Base-by-base conservation (phyloP, 2,113 vertebrate species). In the Macquaria australasica region DNA sequence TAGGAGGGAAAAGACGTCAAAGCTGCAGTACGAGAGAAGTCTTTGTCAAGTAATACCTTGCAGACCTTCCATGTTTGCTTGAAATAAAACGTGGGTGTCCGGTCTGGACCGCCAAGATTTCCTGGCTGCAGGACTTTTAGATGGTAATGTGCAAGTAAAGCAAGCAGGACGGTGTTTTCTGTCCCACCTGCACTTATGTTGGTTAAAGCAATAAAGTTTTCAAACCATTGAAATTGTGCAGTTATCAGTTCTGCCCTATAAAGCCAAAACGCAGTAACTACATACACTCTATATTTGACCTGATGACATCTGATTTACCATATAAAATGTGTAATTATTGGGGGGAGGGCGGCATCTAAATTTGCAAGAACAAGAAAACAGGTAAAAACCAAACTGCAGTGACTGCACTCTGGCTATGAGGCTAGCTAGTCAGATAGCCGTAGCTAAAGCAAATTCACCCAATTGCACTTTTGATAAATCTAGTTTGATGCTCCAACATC, bases 1-100 rank as follows among this genome's bases (percentile, higher is more conserved):
- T 18, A 88, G 83, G 67, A 87, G 59, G 81, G 58, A 68, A 58
- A 78, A 77, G 76, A 85, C 58, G 53, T 83, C 83, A 88, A 80
- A 55, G 53, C 34, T 3, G 23, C 64, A 73, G 60, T 9, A 23
- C 25, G 50, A 51, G 69, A 83, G 28, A 56, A 60, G 59, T 69
- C 55, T 31, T 76, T 67, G 73, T 85, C 85, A 77, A 76, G 67
- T 79, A 67, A 84, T 55, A 81, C 62, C 16, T 76, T 12, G 11
- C 11, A 80, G 73, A 86, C 23, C 72, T 86, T 86, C 76, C 73
- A 59, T 72, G 58, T 77, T 87, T 89, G 83, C 66, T 56, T 25
- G 50, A 84, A 79, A 53, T 63, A 41, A 79, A 79, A 28, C 5
- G 0, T 4, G 0, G 9, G 8, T 55, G 18, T 73, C 55, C 23